Evolutionary conservation across 2,888 invertebrate genomes (phyloP).

Genomic region (Drosophila maculinotata): DNA sequence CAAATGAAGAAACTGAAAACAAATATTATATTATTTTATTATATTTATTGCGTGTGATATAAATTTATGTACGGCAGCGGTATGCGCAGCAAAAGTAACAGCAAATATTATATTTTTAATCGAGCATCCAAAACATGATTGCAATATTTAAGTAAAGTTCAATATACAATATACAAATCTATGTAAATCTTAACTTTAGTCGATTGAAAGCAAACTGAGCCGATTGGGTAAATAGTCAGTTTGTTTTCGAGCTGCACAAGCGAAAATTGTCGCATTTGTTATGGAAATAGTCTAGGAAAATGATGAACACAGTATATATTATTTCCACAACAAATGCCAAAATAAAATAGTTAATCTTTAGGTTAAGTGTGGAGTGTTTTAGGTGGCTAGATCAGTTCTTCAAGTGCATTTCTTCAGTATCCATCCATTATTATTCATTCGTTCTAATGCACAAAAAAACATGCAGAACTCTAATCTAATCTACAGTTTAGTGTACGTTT

Average conservation of each 20-base stretch:
- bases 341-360: constrained; percentile 16
- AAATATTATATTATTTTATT: constrained; percentile 46
- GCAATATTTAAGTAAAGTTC: constrained; percentile 47
- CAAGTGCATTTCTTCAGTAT: constrained; percentile 67
- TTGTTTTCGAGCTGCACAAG: constrained; percentile 69
- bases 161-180: constrained; percentile 4
- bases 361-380: constrained; percentile 30
- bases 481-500: constrained; percentile 57
- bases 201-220: constrained; percentile 69
- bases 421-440: constrained; percentile 75
- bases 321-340: constrained; percentile 21
- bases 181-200: constrained; percentile 29
- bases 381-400: constrained; percentile 27
- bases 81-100: constrained; percentile 36
- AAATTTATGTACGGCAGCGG: constrained; percentile 70
- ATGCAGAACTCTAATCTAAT: constrained; percentile 38
- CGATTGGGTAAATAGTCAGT: constrained; percentile 38
- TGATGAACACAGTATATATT: neutral
- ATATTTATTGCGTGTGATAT: constrained; percentile 81
- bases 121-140: constrained; percentile 34
- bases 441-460: constrained; percentile 56
- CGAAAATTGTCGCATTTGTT: constrained; percentile 27
- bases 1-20: constrained; percentile 10
- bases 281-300: constrained; percentile 25
- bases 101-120: constrained; percentile 34